Evolutionary conservation across 1,140 invertebrate species (phyloP), one percentile per base, ranked within the genome.

Genomic region (Drosophila oshimai): DNA sequence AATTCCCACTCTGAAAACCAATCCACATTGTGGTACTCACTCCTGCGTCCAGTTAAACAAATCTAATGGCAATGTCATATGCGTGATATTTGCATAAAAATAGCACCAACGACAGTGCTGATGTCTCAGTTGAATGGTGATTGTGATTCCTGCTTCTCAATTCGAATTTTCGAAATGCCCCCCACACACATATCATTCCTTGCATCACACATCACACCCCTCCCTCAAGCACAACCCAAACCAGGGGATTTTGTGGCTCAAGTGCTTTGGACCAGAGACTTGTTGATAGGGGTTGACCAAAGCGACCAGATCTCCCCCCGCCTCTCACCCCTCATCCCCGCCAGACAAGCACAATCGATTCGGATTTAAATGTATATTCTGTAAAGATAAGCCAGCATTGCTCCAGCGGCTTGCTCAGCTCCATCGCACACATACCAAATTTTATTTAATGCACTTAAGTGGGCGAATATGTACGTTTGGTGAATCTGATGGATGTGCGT

Each of bases 231-330:
- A 47, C 15, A 36, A 58, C 55, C 57, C 50, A 53, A 64, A 41
- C 55, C 71, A 62, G 60, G 42, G 58, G 76, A 79, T 61, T 83
- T 86, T 73, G 72, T 50, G 72, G 81, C 67, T 87, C 65, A 80
- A 80, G 53, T 34, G 57, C 72, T 75, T 44, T 73, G 76, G 50
- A 51, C 51, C 24, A 28, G 24, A 70, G 71, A 86, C 75, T 84
- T 84, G 80, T 84, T 83, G 78, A 83, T 74, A 73, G 69, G 68
- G 80, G 74, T 71, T 79, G 80, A 86, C 80, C 79, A 72, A 78
- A 31, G 39, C 45, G 61, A 15, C 55, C 41, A 37, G 18, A n/a
- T n/a, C n/a, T n/a, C 29, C 29, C 18, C 28, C n/a, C 20, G 6
- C 7, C 18, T 13, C 13, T 10, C 24, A 3, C 9, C 7, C 15